These are phyloP conservation scores for Aporrectodea caliginosa DNA, from an alignment of 1,140 invertebrate genomes.

Conservation along the genomic window DNA sequence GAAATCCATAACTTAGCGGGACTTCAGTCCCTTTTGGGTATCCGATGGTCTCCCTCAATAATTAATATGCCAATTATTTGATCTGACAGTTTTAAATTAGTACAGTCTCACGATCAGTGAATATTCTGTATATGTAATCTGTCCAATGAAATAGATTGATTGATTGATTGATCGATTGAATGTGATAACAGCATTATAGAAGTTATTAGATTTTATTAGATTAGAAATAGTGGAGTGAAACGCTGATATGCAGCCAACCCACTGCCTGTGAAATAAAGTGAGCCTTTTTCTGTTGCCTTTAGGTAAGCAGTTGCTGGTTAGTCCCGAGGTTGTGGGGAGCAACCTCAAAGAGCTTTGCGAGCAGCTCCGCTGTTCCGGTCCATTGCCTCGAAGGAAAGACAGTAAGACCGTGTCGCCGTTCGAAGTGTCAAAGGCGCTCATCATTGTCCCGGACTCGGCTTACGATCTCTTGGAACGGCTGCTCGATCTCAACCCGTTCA, in stretches of 20 bases:
- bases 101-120: too few relatives aligned
- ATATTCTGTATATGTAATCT: not conserved
- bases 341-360: not conserved
- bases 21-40: too few relatives aligned
- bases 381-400: not conserved
- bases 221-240: not conserved
- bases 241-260: not conserved
- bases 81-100: too few relatives aligned
- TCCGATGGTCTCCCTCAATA: too few relatives aligned
- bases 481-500: constrained; percentile 50
- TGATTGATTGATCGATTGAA: not conserved
- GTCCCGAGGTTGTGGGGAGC: not conserved
- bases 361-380: not conserved
- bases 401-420: not conserved
- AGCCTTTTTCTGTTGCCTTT: too few relatives aligned
- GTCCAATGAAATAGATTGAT: not conserved
- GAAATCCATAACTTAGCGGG: too few relatives aligned
- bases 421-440: not conserved
- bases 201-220: not conserved
- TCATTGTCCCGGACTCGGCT: constrained; percentile 42
- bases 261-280: not conserved
- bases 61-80: too few relatives aligned
- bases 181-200: not conserved
- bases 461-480: constrained; percentile 49
- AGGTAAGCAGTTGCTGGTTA: not conserved